phyloP scores from a whole-genome alignment of 2,888 invertebrate species.

The Pachymerium ferrugineum region DNA sequence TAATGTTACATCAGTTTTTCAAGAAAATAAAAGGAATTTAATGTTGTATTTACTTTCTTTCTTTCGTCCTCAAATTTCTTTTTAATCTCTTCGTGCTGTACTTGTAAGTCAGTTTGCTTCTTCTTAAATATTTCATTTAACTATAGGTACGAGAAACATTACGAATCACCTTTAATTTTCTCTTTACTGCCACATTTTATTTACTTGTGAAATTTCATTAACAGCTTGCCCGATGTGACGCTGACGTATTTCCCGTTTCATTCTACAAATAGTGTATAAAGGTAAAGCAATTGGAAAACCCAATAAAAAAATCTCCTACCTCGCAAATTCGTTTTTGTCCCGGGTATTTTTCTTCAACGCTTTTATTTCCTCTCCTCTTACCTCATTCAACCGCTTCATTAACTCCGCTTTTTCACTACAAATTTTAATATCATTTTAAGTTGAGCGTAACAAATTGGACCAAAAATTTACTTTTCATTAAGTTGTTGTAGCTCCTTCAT shows the following conservation, averaged over 20 bases:
- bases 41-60: slow-evolving; percentile 38
- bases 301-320: slow-evolving; percentile 42
- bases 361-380: slow-evolving; percentile 81
- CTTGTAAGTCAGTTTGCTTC: slow-evolving; percentile 67
- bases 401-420: slow-evolving; percentile 47
- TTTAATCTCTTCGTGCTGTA: slow-evolving; percentile 70
- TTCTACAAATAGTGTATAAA: slow-evolving; percentile 49
- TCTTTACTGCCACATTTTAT: not conserved
- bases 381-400: slow-evolving; percentile 71
- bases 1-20: not conserved
- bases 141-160: slow-evolving; percentile 20
- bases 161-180: no score
- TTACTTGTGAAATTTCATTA: slow-evolving; percentile 35
- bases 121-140: slow-evolving; percentile 70
- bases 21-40: not conserved
- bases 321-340: slow-evolving; percentile 78
- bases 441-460: not conserved
- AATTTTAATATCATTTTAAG: no score
- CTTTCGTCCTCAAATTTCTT: slow-evolving; percentile 63
- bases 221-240: slow-evolving; percentile 44
- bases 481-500: slow-evolving; percentile 65
- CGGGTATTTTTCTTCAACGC: slow-evolving; percentile 76
- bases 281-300: not conserved
- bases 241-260: slow-evolving; percentile 75
- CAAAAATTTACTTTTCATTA: slow-evolving; percentile 60